These are phyloP conservation scores for Aspidiotus rigidus DNA, from an alignment of 2,888 invertebrate species.

Conservation along the genomic window DNA sequence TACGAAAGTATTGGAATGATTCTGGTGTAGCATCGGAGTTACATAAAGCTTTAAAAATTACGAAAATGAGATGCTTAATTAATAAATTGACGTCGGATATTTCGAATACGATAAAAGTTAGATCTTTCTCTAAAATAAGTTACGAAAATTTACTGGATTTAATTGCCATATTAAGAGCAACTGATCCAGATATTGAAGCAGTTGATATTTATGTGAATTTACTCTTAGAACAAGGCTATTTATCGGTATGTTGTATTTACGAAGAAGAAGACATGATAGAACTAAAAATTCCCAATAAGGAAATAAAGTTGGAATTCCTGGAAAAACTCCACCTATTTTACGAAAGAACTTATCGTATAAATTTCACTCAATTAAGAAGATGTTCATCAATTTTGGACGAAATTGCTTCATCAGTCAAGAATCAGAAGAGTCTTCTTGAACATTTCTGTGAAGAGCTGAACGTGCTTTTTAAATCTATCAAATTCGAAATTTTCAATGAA, in stretches of 20 bases:
- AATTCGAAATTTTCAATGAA: too few species aligned
- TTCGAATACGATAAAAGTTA: background rate
- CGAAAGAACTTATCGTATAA: too few species aligned
- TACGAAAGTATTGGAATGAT: background rate
- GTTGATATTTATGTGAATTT: background rate
- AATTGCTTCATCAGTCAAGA: too few species aligned
- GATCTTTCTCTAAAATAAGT: background rate
- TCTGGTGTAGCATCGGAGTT: background rate
- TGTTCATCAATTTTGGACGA: background rate
- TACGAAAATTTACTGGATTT: background rate
- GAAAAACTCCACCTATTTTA: background rate
- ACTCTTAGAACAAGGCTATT: background rate
- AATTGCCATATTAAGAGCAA: background rate
- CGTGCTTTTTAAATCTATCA: too few species aligned
- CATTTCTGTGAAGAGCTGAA: too few species aligned
- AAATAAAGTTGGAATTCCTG: background rate
- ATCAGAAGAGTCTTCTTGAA: too few species aligned
- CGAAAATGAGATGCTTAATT: background rate
- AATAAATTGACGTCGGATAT: background rate
- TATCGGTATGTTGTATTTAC: background rate
- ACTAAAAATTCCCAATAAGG: background rate
- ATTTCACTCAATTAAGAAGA: too few species aligned
- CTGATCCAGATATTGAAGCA: background rate
- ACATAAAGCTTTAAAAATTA: background rate
- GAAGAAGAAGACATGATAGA: background rate